Evolutionary conservation across 2,797 vertebrate genomes (phyloP).

Genomic region (Phalanger gymnotis): DNA sequence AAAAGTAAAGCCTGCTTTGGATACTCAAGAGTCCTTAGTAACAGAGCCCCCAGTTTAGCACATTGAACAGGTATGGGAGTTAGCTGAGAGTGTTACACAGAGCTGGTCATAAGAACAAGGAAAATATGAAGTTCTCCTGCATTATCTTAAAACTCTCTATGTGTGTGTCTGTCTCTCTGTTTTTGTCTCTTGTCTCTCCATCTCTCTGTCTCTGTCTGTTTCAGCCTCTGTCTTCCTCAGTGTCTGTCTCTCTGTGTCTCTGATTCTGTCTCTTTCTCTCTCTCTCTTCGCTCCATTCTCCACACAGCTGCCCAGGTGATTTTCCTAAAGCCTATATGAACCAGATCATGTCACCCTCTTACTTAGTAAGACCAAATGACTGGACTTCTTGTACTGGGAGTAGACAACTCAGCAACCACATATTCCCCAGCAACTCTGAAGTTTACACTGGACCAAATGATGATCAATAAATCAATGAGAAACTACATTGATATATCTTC

Average conservation of each 20-base stretch:
- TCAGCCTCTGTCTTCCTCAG: too few species aligned
- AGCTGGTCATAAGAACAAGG: not conserved
- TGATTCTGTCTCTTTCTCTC: not conserved
- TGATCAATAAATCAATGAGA: not conserved
- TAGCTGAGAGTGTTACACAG: not conserved
- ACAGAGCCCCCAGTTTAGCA: not conserved
- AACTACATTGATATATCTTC: not conserved
- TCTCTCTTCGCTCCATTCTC: not conserved
- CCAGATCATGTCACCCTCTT: not conserved
- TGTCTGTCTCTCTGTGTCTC: accelerated
- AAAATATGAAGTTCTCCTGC: not conserved
- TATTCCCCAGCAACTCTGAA: not conserved
- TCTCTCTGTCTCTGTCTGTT: too few species aligned
- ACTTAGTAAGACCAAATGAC: not conserved
- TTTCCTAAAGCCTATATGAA: not conserved
- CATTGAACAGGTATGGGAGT: not conserved
- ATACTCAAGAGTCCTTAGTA: not conserved
- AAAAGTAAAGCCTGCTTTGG: not conserved
- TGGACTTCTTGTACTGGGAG: not conserved
- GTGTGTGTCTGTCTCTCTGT: too few species aligned
- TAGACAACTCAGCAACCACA: not conserved
- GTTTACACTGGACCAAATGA: not conserved
- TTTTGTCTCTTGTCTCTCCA: too few species aligned
- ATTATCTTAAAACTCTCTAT: not conserved
- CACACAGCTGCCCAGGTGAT: not conserved